A percentile compares a stretch with the other conserved stretches of the same genome.
phyloP scores from a whole-genome alignment of 1,140 invertebrate species.

The Orius insidiosus region DNA sequence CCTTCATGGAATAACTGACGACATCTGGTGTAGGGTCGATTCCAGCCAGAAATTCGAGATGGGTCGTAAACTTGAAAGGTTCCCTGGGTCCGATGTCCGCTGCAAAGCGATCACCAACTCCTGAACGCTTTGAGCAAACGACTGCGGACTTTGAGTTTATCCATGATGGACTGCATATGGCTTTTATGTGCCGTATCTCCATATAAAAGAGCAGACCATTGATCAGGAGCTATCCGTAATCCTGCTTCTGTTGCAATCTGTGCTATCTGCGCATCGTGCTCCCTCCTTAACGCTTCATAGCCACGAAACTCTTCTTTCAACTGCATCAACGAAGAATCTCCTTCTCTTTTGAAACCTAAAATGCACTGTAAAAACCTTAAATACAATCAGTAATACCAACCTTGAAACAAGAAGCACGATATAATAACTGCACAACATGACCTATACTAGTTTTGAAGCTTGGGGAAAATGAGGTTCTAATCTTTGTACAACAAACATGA shows the following conservation, averaged over 20 bases:
- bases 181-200: constrained; percentile 90
- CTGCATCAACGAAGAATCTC: constrained; percentile 96
- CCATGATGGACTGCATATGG: constrained; percentile 97
- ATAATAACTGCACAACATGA: constrained; percentile 94
- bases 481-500: constrained; percentile 96
- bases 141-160: constrained; percentile 85
- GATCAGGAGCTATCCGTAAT: constrained; percentile 89
- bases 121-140: constrained; percentile 77
- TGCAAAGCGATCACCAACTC: constrained; percentile 84
- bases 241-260: constrained; percentile 96
- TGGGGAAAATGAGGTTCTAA: constrained; percentile 90
- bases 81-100: constrained; percentile 74
- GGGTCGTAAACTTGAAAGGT: constrained; percentile 56
- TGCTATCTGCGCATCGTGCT: constrained; percentile 97
- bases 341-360: constrained; percentile 88
- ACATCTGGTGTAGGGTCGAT: constrained; percentile 68
- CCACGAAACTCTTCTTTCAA: constrained; percentile 93
- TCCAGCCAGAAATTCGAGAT: constrained; percentile 67
- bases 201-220: constrained; percentile 93
- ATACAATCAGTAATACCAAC: constrained; percentile 31
- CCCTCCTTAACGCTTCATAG: constrained; percentile 79
- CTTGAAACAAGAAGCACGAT: constrained; percentile 96
- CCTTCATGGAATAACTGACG: constrained; percentile 46
- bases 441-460: constrained; percentile 98
- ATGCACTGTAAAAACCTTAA: not conserved